phyloP scores from a whole-genome alignment of 2,797 vertebrate genomes.

The Pagetopsis macropterus region DNA sequence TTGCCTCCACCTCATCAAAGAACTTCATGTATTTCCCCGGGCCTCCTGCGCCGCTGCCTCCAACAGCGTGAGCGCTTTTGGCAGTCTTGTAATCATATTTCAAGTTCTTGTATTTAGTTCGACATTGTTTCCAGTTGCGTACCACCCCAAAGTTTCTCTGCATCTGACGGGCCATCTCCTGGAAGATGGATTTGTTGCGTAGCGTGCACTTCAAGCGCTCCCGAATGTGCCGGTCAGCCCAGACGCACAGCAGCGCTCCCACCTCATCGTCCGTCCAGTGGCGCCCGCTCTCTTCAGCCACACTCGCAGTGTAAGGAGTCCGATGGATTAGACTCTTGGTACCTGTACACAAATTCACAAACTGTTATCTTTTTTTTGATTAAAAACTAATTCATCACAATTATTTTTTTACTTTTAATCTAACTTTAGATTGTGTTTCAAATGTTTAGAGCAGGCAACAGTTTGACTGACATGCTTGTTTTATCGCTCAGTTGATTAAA shows the following conservation, averaged over 20 bases:
- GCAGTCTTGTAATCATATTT: slow-evolving; percentile 92
- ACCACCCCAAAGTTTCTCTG: slow-evolving; percentile 88
- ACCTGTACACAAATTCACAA: slow-evolving; percentile 55
- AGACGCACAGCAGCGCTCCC: slow-evolving; percentile 86
- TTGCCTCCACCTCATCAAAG: slow-evolving; percentile 89
- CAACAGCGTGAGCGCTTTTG: slow-evolving; percentile 81
- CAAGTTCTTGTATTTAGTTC: slow-evolving; percentile 94
- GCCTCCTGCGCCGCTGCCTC: slow-evolving; percentile 68
- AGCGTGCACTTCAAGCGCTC: slow-evolving; percentile 88
- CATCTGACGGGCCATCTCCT: slow-evolving; percentile 90
- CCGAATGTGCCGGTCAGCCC: slow-evolving; percentile 88
- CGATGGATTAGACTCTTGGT: slow-evolving; percentile 59
- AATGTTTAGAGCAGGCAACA: slow-evolving; percentile 6
- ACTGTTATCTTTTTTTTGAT: slow-evolving; percentile 1
- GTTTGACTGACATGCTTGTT: slow-evolving; percentile 1
- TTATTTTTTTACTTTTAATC: neutral
- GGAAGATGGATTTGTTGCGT: slow-evolving; percentile 93
- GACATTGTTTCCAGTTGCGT: slow-evolving; percentile 93
- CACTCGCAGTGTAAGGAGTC: slow-evolving; percentile 70
- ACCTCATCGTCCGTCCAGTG: slow-evolving; percentile 93
- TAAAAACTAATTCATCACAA: neutral
- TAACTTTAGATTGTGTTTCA: neutral
- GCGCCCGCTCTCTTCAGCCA: slow-evolving; percentile 89
- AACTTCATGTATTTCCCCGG: slow-evolving; percentile 90
- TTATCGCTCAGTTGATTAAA: neutral